Evolutionary conservation across 2,113 vertebrate genomes (phyloP), one percentile per base, ranked within the genome.

Genomic region (Martes martes): DNA sequence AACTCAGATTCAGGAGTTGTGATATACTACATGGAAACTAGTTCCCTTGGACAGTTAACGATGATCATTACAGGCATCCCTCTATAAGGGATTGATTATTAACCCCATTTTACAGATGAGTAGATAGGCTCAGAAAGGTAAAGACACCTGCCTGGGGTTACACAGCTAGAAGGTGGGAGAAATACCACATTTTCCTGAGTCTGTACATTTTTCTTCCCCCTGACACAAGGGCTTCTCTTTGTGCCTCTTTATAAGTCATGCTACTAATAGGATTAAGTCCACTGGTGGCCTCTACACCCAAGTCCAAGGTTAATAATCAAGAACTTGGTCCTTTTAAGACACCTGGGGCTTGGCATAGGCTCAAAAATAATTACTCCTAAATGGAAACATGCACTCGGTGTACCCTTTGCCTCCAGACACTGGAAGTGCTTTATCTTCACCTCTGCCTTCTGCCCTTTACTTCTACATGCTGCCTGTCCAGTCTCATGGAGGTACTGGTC

Each of bases 401-500:
- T 45, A 79, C 33, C 9, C 50, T 85, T 36, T 28, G 42, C 52
- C 63, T 76, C 9, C 1, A 45, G n/a, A 33, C n/a, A 0, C 86
- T 4, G 33, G 13, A 74, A 89, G 67, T 86, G 84, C 55, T 57
- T 0, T 92, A 84, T 98, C 93, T 98, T 99, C 59, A 99, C 80
- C 61, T 99, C 98, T 99, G 97, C 98, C 98, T 98, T 99, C 97
- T 99, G 98, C 99, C 98, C 98, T 98, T 98, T 97, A 94, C 99
- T 96, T 76, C 98, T 97, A 99, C 98, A 98, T 98, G 99, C 99
- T 98, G 89, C 97, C 89, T n/a, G 81, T 98, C 98, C 99, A 99
- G 99, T 99, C 98, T 99, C 99, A 19, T 99, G 99, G 99, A 99
- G 99, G 93, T 99, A 99, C 98, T 99, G 99, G 99, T 99, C 99